Base-by-base conservation (phyloP, 2,888 invertebrate species). In the Pyrrhosoma nymphula region DNA sequence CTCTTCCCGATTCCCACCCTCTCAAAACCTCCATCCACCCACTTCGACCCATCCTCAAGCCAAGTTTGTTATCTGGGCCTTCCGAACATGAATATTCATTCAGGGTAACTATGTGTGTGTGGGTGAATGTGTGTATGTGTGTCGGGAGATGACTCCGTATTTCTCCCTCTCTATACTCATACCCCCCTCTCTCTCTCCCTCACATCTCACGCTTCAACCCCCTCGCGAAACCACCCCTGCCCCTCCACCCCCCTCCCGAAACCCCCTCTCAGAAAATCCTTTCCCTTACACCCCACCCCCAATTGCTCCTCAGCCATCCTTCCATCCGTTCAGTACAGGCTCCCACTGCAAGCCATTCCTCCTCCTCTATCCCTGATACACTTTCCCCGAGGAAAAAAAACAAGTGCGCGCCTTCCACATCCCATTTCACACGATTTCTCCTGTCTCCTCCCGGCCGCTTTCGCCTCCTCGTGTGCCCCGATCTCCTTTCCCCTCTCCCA, bases 11-110 rank as follows among this genome's bases (percentile, higher is more conserved):
- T 56, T 89, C 56, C 56, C 89, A 89, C 89, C 89, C 89, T 89
- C 89, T 89, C 89, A 47, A 89, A 56, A 47, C 89, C 89, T 89
- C n/a, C 35, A 26, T 20, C 20, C 60, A 20, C 69, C 93, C 93
- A 39, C 93, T 93, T 69, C 93, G 93, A 93, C 93, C 93, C 93
- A 93, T 93, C 93, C 93, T 93, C 93, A 93, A 93, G 93, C 95
- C 95, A 95, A 95, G 95, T 95, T 95, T 95, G 95, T 95, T 95
- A 95, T 95, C 95, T 95, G 90, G 95, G 90, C 88, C 95, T 95
- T 69, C 93, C 75, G 93, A 95, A 95, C 95, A 95, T 95, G 90
- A 95, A 95, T 95, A 95, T 95, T 95, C 95, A 95, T 95, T 95
- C 89, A 88, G 89, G 95, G 93, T 93, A 93, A 93, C 93, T 93